Conservation (phyloP, 2,888 invertebrate genomes). For the Tricholauxania praeusta region DNA sequence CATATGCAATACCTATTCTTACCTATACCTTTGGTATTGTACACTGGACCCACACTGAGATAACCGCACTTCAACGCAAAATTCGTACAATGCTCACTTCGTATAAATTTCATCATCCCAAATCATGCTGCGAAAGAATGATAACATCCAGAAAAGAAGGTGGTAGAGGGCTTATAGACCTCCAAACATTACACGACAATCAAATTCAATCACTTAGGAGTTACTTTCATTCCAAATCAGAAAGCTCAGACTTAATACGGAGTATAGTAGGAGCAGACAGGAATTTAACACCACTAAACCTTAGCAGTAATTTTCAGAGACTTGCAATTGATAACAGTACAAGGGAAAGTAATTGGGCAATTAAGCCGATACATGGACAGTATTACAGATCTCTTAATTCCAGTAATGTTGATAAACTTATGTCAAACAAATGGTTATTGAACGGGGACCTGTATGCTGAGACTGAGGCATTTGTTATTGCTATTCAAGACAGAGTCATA, state of each 20-base stretch:
- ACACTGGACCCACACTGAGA: no score
- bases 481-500: conserved; percentile 26
- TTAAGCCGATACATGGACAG: conserved; percentile 35
- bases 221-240: neutral
- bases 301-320: conserved; percentile 6
- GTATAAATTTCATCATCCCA: no score
- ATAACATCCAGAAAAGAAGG: no score
- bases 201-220: no score
- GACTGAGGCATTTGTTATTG: no score
- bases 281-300: conserved; percentile 32
- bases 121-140: no score
- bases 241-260: conserved; percentile 11
- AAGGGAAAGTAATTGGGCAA: conserved; percentile 28
- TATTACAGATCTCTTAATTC: conserved; percentile 18
- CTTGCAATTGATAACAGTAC: conserved; percentile 9
- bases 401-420: conserved; percentile 29
- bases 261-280: conserved; percentile 23
- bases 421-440: conserved; percentile 34
- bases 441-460: conserved; percentile 15
- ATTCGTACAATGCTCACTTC: no score
- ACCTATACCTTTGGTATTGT: no score
- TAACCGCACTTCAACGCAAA: no score
- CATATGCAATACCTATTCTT: no score
- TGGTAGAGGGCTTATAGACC: no score
- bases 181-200: no score